Evolutionary conservation across 2,888 invertebrate species (phyloP), one percentile per base, ranked within the genome.

Genomic region (Eristalinus sepulchralis): DNA sequence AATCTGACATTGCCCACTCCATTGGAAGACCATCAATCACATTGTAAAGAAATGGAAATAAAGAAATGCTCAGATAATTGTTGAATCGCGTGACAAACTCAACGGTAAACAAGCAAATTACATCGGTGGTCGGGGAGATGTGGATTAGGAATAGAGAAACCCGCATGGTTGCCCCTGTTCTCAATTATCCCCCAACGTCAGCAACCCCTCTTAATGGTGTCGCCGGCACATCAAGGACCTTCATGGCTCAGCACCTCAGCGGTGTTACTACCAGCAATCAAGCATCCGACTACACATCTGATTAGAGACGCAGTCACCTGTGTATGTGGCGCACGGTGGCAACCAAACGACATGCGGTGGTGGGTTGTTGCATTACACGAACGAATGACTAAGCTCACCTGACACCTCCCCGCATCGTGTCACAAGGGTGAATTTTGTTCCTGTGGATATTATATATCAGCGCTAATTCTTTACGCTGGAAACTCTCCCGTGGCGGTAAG

Each of bases 221-320:
- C 83, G 78, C 70, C 83, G 86, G 83, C 82, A 86, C 82, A 67
- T 66, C 75, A 78, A 75, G 73, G 75, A 75, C 73, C 75, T 86
- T 78, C 75, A 83, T 71, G 79, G 86, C 75, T 83, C 78, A 83
- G 79, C 79, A 86, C 86, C 78, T 47, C 39, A 20, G 31, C 57
- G 62, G 27, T 27, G 64, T 57, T 39, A 57, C 73, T 64, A 68
- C 67, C 79, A 83, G 73, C 75, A 83, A 86, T 81, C 83, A 83
- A 71, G 83, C 78, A 73, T 71, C n/a, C 70, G 62, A 86, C 66
- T 78, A 67, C 31, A 67, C 71, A 70, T 71, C 75, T 79, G 86
- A 86, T 86, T 83, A 86, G 86, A 83, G 86, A 79, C 75, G 78
- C 86, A 86, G 68, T 79, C 86, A 83, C 78, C 83, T 86, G 83